These are phyloP conservation scores for Acrobasis repandana DNA, from an alignment of 2,888 invertebrate genomes.

Conservation along the genomic window DNA sequence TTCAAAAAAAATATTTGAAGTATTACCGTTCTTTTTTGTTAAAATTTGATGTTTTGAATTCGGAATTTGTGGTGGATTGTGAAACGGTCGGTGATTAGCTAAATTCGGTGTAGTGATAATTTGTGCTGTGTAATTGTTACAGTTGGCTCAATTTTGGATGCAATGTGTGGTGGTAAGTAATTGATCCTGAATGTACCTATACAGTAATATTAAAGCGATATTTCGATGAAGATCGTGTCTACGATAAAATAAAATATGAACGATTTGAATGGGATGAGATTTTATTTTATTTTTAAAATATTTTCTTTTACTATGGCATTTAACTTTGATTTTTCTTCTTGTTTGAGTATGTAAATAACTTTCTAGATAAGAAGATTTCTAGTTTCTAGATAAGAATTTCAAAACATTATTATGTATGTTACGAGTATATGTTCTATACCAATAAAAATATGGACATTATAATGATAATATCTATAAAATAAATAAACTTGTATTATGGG, in stretches of 20 bases:
- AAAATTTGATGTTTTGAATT: background rate
- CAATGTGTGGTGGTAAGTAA: background rate
- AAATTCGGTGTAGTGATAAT: constrained; percentile 21
- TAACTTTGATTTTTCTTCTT: too few species aligned
- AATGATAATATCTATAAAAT: too few species aligned
- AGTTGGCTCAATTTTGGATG: background rate
- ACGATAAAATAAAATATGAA: background rate
- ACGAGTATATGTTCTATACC: too few species aligned
- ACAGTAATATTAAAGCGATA: background rate
- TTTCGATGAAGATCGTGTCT: background rate
- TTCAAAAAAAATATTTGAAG: constrained; percentile 10
- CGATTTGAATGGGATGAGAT: too few species aligned
- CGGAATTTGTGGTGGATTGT: background rate
- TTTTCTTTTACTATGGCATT: too few species aligned
- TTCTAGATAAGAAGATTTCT: too few species aligned
- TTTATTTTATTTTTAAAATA: constrained; percentile 3
- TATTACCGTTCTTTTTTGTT: too few species aligned
- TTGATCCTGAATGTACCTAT: background rate
- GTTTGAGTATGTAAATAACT: too few species aligned
- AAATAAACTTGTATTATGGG: too few species aligned
- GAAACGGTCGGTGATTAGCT: constrained; percentile 10
- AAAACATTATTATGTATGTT: too few species aligned
- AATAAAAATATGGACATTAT: too few species aligned
- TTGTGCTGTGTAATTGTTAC: constrained; percentile 17
- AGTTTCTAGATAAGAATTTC: too few species aligned